phyloP scores from a whole-genome alignment of 1,140 invertebrate genomes.

The Bombus sibiricus region DNA sequence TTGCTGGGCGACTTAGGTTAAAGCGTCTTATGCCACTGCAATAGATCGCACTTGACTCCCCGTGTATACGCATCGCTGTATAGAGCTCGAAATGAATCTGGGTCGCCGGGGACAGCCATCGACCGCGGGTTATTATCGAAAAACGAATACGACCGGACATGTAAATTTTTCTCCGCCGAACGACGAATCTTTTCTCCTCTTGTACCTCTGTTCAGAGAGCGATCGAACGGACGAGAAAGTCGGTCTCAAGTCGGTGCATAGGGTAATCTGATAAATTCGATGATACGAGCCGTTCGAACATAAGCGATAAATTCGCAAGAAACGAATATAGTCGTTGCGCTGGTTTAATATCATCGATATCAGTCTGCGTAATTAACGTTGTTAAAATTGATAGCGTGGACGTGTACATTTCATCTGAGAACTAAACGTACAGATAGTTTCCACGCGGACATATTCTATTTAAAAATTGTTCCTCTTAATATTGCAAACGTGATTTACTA shows the following conservation, averaged over 20 bases:
- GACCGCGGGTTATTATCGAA: conserved; percentile 51
- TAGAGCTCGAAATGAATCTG: conserved; percentile 53
- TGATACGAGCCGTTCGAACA: no score
- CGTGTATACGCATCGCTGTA: conserved; percentile 21
- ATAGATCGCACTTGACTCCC: conserved; percentile 44
- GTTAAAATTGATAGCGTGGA: rapidly evolving
- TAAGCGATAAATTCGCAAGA: not conserved
- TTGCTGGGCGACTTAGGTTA: not conserved
- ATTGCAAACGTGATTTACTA: no score
- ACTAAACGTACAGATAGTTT: no score
- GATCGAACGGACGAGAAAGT: not conserved
- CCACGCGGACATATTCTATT: no score
- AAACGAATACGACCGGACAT: not conserved
- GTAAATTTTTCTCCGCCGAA: conserved; percentile 33
- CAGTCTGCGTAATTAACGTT: no score
- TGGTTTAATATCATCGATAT: no score
- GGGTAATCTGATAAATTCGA: no score
- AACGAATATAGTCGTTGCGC: not conserved
- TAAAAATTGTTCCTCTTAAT: no score
- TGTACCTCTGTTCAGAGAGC: not conserved
- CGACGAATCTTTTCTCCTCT: not conserved
- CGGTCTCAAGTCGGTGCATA: not conserved
- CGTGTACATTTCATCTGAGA: no score
- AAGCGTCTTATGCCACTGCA: conserved; percentile 29
- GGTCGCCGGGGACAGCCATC: conserved; percentile 47